phyloP scores from a whole-genome alignment of 2,113 vertebrate genomes.

The Mobula birostris region DNA sequence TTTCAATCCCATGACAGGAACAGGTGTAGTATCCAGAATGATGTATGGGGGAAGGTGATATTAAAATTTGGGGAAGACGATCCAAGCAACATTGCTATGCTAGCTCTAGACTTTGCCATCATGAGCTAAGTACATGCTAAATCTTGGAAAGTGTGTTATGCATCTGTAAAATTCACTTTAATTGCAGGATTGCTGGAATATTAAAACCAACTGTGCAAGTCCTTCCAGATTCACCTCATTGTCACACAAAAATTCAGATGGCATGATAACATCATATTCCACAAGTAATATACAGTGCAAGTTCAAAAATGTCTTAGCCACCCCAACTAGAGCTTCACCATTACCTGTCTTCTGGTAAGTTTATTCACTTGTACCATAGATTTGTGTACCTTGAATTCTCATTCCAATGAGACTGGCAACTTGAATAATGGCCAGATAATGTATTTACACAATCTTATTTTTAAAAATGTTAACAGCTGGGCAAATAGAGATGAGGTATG shows the following conservation, averaged over 20 bases:
- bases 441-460: not conserved
- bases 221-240: conserved; percentile 70
- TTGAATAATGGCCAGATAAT: not conserved
- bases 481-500: conserved; percentile 87
- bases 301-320: conserved; percentile 52
- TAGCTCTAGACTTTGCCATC: not conserved
- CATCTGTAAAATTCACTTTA: not conserved
- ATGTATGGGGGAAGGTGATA: not conserved
- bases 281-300: conserved; percentile 50
- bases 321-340: conserved; percentile 66
- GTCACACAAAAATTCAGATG: conserved; percentile 66
- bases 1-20: not conserved
- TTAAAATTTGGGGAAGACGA: not conserved
- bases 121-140: not conserved
- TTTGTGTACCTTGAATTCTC: not conserved
- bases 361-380: not conserved
- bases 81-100: not conserved
- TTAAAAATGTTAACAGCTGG: conserved; percentile 65
- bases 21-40: not conserved
- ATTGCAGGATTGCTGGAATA: conserved; percentile 54
- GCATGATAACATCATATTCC: conserved; percentile 44
- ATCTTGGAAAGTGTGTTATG: not conserved
- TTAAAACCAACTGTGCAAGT: conserved; percentile 48
- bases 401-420: not conserved
- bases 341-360: conserved; percentile 79